Evolutionary conservation across 2,888 invertebrate species (phyloP).

Genomic region (Ganaspis brasiliensis): DNA sequence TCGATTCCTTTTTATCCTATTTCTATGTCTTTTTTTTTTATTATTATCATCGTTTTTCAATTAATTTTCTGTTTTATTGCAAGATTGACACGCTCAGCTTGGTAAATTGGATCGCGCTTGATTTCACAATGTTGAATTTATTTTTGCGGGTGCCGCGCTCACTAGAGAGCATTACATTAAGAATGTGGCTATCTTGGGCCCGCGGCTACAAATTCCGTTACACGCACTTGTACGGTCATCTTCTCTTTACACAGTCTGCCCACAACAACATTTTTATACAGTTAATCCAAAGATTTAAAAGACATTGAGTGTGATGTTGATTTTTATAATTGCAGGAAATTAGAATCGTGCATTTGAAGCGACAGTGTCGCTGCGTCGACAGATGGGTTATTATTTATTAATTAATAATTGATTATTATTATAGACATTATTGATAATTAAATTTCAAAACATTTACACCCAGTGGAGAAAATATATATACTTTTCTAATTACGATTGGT

Average conservation of each 20-base stretch:
- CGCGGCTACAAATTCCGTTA: conserved; percentile 78
- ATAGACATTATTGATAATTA: conserved; percentile 6
- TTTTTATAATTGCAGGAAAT: not conserved
- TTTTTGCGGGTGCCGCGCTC: conserved; percentile 40
- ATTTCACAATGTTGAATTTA: conserved; percentile 28
- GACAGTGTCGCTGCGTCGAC: not conserved
- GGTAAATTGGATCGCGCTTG: conserved; percentile 22
- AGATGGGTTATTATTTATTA: not conserved
- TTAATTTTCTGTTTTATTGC: too few relatives aligned
- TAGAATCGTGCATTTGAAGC: not conserved
- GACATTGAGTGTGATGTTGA: conserved; percentile 11
- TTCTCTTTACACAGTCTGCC: conserved; percentile 57
- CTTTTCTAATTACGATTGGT: not conserved
- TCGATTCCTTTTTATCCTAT: not conserved
- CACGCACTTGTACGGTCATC: conserved; percentile 73
- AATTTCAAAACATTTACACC: not conserved
- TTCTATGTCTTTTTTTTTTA: not conserved
- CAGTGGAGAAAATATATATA: not conserved
- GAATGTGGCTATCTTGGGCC: conserved; percentile 73
- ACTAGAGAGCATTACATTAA: conserved; percentile 60
- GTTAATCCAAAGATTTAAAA: conserved; percentile 33
- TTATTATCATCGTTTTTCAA: not conserved
- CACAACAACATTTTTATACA: conserved; percentile 64
- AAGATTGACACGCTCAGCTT: not conserved
- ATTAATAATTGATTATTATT: conserved; percentile 1